A percentile compares a stretch with the other conserved stretches of the same genome.
Evolutionary conservation across 1,140 invertebrate species (phyloP).

Genomic region (Nasonia longicornis): DNA sequence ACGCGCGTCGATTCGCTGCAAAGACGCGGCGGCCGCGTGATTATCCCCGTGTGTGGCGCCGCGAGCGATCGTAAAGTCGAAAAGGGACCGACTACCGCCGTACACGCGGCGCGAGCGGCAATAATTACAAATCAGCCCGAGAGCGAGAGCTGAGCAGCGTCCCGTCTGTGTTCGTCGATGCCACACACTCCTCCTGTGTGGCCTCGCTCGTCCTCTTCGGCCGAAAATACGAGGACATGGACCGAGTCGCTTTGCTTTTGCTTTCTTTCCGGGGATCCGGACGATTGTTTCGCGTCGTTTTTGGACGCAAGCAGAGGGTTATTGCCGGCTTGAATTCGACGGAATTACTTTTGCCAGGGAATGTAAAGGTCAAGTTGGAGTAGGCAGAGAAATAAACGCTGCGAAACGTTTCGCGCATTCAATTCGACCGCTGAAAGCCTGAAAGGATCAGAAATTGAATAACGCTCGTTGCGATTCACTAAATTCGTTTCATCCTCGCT

Average conservation of each 20-base stretch:
- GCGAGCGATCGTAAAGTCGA: conserved; percentile 57
- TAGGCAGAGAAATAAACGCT: too few species aligned
- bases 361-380: too few species aligned
- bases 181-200: conserved; percentile 12
- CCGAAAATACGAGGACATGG: conserved; percentile 29
- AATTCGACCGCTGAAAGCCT: conserved; percentile 7
- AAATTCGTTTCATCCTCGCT: conserved; percentile 25
- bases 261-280: not conserved
- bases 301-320: not conserved
- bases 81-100: conserved; percentile 32
- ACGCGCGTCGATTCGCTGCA: not conserved
- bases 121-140: conserved; percentile 61
- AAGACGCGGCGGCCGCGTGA: not conserved
- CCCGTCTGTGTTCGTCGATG: too few species aligned
- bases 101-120: conserved; percentile 28
- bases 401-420: conserved; percentile 2
- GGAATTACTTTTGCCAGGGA: too few species aligned
- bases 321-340: not conserved
- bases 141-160: conserved; percentile 33
- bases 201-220: conserved; percentile 17
- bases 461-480: conserved; percentile 5
- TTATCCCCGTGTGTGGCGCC: conserved; percentile 46
- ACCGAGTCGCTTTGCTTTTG: not conserved
- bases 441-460: conserved; percentile 34
- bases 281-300: conserved; percentile 31